These are phyloP conservation scores for Pipra filicauda DNA, from an alignment of 2,113 vertebrate genomes.

Conservation along the genomic window DNA sequence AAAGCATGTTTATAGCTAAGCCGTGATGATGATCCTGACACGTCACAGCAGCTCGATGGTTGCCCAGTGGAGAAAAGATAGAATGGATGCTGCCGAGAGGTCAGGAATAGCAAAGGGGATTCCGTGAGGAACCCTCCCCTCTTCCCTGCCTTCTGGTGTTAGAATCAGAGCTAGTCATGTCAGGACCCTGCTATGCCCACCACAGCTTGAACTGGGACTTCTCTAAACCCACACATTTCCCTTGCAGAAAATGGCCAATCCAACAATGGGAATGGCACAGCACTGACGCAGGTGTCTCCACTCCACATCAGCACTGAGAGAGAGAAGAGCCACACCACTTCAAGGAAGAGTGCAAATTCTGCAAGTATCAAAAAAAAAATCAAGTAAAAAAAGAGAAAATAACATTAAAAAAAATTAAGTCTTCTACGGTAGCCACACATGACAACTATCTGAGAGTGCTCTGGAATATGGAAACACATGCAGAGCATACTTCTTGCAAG, in stretches of 20 bases:
- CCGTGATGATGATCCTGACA: neutral
- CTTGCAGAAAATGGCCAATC: neutral
- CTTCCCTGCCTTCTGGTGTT: neutral
- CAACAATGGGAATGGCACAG: neutral
- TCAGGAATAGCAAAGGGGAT: neutral
- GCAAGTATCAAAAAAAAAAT: neutral
- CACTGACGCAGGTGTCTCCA: neutral
- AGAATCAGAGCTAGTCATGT: neutral
- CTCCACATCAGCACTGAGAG: neutral
- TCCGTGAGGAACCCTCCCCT: neutral
- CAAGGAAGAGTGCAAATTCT: neutral
- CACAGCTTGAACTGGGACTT: neutral
- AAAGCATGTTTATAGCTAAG: neutral
- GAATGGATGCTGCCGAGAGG: neutral
- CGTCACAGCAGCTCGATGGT: fast-evolving
- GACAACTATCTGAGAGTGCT: neutral
- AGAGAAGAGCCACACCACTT: neutral
- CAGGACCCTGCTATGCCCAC: neutral
- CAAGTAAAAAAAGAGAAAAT: neutral
- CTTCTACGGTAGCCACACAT: neutral
- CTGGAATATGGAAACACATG: neutral
- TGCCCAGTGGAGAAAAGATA: neutral
- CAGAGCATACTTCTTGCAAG: neutral
- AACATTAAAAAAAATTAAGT: neutral
- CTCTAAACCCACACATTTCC: neutral